Percentiles rank a stretch among this genome's conserved stretches.
These are phyloP conservation scores for Exocentrus adspersus DNA, from an alignment of 2,888 invertebrate species.

Conservation along the genomic window DNA sequence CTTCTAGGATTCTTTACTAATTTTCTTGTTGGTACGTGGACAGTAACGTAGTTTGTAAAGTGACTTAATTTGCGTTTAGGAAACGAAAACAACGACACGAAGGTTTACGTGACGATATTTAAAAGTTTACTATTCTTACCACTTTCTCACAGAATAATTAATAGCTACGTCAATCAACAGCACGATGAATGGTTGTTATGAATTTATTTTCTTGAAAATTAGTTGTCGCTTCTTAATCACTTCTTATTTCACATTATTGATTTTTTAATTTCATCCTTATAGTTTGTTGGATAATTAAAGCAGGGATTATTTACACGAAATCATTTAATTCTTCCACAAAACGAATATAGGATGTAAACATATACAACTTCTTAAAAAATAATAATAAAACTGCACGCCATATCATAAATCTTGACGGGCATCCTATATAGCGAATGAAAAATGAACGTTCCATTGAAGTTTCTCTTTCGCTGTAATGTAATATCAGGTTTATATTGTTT, in stretches of 20 bases:
- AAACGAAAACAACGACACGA: constrained; percentile 10
- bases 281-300: no score
- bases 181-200: no score
- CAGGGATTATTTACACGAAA: constrained; percentile 3
- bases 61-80: neutral
- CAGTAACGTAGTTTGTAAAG: neutral
- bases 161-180: no score
- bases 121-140: neutral
- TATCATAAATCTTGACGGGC: constrained; percentile 23
- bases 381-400: constrained; percentile 13
- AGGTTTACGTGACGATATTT: neutral
- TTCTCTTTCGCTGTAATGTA: constrained; percentile 15
- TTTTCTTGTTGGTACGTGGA: constrained; percentile 10
- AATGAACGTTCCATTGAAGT: constrained; percentile 22
- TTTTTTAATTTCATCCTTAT: no score
- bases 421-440: constrained; percentile 19
- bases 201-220: no score
- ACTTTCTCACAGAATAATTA: no score
- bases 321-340: constrained; percentile 8
- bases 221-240: no score
- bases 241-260: no score
- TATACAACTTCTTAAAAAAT: constrained; percentile 8
- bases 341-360: constrained; percentile 3
- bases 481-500: constrained; percentile 29
- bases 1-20: constrained; percentile 16